These are phyloP conservation scores for Alsophila aescularia DNA, from an alignment of 2,888 invertebrate genomes.

Conservation along the genomic window DNA sequence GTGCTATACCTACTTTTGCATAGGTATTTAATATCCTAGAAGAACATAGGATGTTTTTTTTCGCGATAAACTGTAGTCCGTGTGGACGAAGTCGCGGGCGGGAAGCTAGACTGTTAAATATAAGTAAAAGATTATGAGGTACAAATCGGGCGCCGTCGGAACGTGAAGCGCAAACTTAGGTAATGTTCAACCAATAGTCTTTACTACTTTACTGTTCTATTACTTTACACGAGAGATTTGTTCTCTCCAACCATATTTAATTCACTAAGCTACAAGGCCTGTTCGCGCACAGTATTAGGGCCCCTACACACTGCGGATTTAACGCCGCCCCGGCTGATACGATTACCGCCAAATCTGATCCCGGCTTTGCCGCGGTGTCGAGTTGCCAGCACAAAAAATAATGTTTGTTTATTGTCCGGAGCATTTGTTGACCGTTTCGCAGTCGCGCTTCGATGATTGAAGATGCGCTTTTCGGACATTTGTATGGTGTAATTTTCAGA, in stretches of 20 bases:
- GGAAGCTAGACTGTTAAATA: no score
- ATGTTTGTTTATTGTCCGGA: slow-evolving; percentile 39
- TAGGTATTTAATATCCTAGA: no score
- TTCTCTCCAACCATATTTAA: background rate
- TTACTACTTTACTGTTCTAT: no score
- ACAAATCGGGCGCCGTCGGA: no score
- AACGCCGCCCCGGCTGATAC: slow-evolving; percentile 39
- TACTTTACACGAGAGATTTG: no score
- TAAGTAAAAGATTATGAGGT: no score
- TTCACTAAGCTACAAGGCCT: background rate
- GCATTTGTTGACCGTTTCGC: slow-evolving; percentile 33
- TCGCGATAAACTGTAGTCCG: no score
- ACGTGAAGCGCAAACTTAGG: no score
- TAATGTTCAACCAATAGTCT: no score
- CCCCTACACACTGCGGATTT: slow-evolving; percentile 42
- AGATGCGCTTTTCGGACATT: slow-evolving; percentile 19
- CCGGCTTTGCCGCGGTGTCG: slow-evolving; percentile 36
- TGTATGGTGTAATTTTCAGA: slow-evolving; percentile 1
- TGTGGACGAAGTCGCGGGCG: no score
- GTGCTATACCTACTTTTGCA: no score
- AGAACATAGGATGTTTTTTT: no score
- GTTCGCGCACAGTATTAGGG: slow-evolving; percentile 23
- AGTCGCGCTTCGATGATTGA: slow-evolving; percentile 18
- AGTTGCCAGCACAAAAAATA: slow-evolving; percentile 39
- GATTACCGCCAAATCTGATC: slow-evolving; percentile 44